These are phyloP conservation scores for Zaprionus kolodkinae DNA, from an alignment of 1,140 invertebrate species.

Conservation along the genomic window DNA sequence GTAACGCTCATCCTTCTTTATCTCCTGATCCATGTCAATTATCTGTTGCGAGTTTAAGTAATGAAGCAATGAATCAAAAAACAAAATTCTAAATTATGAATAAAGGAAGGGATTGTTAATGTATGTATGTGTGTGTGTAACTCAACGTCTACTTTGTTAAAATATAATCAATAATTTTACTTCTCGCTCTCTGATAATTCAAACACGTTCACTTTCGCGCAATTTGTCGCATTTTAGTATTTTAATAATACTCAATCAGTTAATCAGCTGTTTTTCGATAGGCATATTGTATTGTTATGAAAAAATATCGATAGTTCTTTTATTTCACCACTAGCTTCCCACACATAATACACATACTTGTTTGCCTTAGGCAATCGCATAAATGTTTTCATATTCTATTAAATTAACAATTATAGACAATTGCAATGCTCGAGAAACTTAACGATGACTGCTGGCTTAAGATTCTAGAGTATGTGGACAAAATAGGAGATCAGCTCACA, in stretches of 20 bases:
- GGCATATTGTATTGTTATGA: not conserved
- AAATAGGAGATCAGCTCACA: slow-evolving; percentile 41
- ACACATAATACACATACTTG: no score
- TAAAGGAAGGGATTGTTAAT: not conserved
- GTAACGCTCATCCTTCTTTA: slow-evolving; percentile 11
- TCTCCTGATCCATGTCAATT: slow-evolving; percentile 9
- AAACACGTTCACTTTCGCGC: no score
- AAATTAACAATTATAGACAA: not conserved
- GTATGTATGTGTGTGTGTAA: not conserved
- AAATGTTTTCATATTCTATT: not conserved
- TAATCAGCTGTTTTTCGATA: not conserved
- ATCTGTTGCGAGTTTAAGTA: not conserved
- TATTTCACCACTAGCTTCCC: no score
- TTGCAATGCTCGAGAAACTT: slow-evolving; percentile 26
- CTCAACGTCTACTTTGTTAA: not conserved
- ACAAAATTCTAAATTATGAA: not conserved
- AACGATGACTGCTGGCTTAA: slow-evolving; percentile 49
- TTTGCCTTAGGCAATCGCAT: not conserved
- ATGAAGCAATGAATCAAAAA: not conserved
- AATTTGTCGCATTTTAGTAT: not conserved
- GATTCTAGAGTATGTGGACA: slow-evolving; percentile 35
- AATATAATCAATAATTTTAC: not conserved
- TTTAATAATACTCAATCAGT: not conserved
- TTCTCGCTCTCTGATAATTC: no score
- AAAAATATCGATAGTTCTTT: not conserved